A percentile compares a stretch with the other conserved stretches of the same genome.
Conservation (phyloP, 2,113 vertebrate genomes). For the Pelvicachromis taeniatus region DNA sequence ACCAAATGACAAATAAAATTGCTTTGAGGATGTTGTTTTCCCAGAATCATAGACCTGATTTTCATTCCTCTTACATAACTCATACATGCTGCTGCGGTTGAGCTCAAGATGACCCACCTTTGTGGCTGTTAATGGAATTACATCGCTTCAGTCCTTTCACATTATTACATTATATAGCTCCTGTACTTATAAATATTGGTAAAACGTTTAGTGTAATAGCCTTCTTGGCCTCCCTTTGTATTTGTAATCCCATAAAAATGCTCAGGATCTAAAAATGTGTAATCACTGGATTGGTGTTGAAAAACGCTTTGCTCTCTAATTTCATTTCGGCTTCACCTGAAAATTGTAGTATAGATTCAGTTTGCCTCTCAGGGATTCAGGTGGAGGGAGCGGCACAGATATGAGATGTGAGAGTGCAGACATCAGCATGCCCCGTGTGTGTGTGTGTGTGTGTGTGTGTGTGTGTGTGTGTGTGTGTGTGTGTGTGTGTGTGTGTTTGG, state of each 20-base stretch:
- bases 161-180: constrained; percentile 1
- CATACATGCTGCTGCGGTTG: not conserved
- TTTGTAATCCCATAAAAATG: not conserved
- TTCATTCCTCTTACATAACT: not conserved
- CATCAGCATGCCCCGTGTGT: not conserved
- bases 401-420: constrained; percentile 17
- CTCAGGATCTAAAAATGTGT: not conserved
- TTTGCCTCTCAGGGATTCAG: constrained; percentile 15
- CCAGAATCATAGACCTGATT: not conserved
- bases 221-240: not conserved
- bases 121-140: constrained; percentile 18
- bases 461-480: not conserved
- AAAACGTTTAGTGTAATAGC: constrained; percentile 34
- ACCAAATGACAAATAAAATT: not conserved
- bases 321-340: constrained; percentile 10
- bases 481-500: not conserved
- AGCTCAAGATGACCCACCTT: not conserved
- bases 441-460: not conserved
- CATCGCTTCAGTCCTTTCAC: not conserved
- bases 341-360: not conserved
- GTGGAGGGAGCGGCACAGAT: constrained; percentile 7
- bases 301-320: not conserved
- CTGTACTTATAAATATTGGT: constrained; percentile 38
- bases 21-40: not conserved
- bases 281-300: constrained; percentile 32